Base-by-base conservation (phyloP, 2,797 vertebrate species). In the Lycodopsis pacificus region DNA sequence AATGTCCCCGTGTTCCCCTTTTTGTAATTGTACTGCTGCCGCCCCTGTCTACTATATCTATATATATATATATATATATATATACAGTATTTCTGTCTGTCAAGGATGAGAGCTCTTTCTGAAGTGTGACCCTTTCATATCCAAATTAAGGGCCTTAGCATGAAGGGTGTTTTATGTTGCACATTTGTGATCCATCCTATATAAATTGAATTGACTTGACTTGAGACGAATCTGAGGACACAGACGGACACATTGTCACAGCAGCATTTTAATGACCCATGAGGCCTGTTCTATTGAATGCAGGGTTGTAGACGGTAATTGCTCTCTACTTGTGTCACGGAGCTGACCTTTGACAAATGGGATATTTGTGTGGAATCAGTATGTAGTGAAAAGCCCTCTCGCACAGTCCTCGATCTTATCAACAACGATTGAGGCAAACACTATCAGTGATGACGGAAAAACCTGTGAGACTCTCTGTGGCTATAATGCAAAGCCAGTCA, bases 261-360 rank as follows among this genome's bases (percentile, higher is more conserved):
- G 36, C 48, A 54, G 63, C 27, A 70, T 63, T 76, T 56, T 72
- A 85, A 77, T 71, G 74, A 77, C 67, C 49, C 38, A 19, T 2
- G 20, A 59, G 63, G 75, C 12, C 38, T 9, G 8, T 67, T 25
- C 79, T 65, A 79, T 72, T n/a, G 65, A 85, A 84, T 11, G 57
- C 57, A 63, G 56, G 44, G 22, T 49, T 67, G 49, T 46, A 36
- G 32, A 72, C 3, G 4, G 13, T 70, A 84, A 81, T 83, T 72
- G 76, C 65, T 78, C 57, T 49, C 65, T 59, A 54, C 80, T 67
- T 70, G 56, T 67, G 67, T 73, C 77, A 81, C 69, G 30, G 62
- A 13, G 6, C 40, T 84, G 81, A 89, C 82, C 81, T 82, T 83
- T 88, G 82, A 78, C 79, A 85, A 90, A 86, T 65, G 57, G 72